phyloP scores from a whole-genome alignment of 2,888 invertebrate genomes.

The Chrysolina haemoptera region DNA sequence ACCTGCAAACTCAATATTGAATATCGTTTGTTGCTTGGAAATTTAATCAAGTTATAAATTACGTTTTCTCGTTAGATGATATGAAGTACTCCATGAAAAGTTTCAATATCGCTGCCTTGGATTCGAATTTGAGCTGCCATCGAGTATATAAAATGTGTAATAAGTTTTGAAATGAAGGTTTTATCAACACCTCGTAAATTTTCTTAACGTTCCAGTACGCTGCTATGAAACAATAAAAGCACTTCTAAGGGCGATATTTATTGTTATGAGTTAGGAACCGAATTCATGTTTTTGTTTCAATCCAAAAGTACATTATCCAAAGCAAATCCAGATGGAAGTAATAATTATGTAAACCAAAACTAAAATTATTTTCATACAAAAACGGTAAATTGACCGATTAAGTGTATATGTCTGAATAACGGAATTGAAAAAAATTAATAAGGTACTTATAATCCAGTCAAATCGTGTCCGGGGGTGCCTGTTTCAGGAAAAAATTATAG shows the following conservation, averaged over 20 bases:
- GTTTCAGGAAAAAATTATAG: too few species aligned
- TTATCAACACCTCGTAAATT: conserved; percentile 12
- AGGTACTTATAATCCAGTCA: too few species aligned
- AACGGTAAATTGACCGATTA: too few species aligned
- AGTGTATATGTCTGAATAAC: too few species aligned
- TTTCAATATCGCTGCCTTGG: conserved; percentile 13
- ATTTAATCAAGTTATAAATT: conserved; percentile 21
- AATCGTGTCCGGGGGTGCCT: too few species aligned
- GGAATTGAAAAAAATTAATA: too few species aligned
- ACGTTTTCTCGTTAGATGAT: conserved; percentile 16
- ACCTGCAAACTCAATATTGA: conserved; percentile 9
- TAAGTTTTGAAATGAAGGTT: background rate
- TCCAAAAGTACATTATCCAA: too few species aligned
- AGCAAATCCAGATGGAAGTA: too few species aligned
- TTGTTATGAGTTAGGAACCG: background rate
- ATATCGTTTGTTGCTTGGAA: conserved; percentile 7
- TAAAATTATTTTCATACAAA: too few species aligned
- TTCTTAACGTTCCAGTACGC: background rate
- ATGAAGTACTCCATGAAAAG: background rate
- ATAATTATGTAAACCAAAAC: too few species aligned
- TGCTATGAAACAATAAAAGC: background rate
- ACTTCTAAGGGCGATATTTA: background rate
- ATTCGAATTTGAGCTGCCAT: conserved; percentile 1
- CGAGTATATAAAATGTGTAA: conserved; percentile 8
- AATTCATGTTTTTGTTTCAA: background rate